Percentiles rank a stretch among this genome's conserved stretches.
Conservation (phyloP, 2,113 vertebrate species). For the Osmerus mordax region DNA sequence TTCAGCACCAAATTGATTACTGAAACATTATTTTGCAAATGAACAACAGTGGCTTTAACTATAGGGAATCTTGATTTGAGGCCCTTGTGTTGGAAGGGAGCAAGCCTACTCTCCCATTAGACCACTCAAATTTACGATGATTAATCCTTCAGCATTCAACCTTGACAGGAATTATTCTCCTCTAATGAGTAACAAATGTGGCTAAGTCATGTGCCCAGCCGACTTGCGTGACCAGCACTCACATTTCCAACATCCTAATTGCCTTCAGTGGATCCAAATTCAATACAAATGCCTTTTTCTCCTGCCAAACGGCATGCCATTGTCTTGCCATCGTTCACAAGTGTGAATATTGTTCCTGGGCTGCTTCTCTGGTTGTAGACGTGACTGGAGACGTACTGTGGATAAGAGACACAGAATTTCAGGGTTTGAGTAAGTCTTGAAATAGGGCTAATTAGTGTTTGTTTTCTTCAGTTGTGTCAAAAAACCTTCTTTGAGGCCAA, state of each 20-base stretch:
- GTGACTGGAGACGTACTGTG: constrained; percentile 4
- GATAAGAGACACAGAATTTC: not conserved
- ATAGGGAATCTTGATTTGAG: not conserved
- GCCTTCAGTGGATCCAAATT: constrained; percentile 80
- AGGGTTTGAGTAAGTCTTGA: too few relatives aligned
- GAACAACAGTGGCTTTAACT: not conserved
- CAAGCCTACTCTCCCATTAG: constrained; percentile 62
- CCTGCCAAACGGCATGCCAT: constrained; percentile 72
- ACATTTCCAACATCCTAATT: constrained; percentile 78
- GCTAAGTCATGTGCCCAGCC: constrained; percentile 75
- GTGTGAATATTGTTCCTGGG: constrained; percentile 68
- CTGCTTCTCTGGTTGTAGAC: constrained; percentile 22
- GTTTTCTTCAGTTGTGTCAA: too few relatives aligned
- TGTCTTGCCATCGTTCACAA: constrained; percentile 61
- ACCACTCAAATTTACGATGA: constrained; percentile 75
- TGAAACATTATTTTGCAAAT: not conserved
- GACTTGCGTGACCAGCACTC: constrained; percentile 78
- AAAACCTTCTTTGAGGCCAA: too few relatives aligned
- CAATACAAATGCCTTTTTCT: constrained; percentile 80
- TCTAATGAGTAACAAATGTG: constrained; percentile 82
- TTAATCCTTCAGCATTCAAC: constrained; percentile 77
- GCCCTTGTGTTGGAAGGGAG: not conserved
- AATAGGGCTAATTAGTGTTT: too few relatives aligned
- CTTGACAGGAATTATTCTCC: constrained; percentile 80
- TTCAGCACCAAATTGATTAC: not conserved